These are phyloP conservation scores for Oryzaephilus surinamensis DNA, from an alignment of 1,140 invertebrate genomes.

Conservation along the genomic window DNA sequence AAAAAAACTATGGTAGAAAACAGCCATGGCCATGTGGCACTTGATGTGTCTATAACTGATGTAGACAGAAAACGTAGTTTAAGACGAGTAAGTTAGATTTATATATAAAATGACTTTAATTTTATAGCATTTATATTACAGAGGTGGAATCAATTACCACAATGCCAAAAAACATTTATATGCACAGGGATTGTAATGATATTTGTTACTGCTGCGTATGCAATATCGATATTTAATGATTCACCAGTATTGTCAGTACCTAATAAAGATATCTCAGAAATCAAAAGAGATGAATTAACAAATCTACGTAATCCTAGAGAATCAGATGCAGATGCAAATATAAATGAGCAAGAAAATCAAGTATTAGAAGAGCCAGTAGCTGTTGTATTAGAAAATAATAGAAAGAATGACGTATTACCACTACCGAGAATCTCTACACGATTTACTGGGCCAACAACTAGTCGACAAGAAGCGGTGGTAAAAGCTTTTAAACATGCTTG, in stretches of 20 bases:
- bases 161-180: slow-evolving; percentile 65
- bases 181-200: too few relatives aligned
- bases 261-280: too few relatives aligned
- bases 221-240: too few relatives aligned
- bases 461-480: slow-evolving; percentile 69
- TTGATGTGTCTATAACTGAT: slow-evolving; percentile 10
- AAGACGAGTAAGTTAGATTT: slow-evolving; percentile 20
- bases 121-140: slow-evolving; percentile 35
- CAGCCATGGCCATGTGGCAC: slow-evolving; percentile 14
- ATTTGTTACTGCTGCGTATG: too few relatives aligned
- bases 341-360: slow-evolving; percentile 18
- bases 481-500: slow-evolving; percentile 85
- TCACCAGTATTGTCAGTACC: too few relatives aligned
- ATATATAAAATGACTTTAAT: slow-evolving; percentile 4
- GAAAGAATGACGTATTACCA: slow-evolving; percentile 19
- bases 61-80: slow-evolving; percentile 15
- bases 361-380: slow-evolving; percentile 28
- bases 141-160: slow-evolving; percentile 77
- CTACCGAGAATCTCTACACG: slow-evolving; percentile 20
- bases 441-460: slow-evolving; percentile 60
- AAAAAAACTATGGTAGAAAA: too few relatives aligned
- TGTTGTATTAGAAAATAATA: slow-evolving; percentile 19
- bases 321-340: slow-evolving; percentile 16
- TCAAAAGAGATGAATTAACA: too few relatives aligned
- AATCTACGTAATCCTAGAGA: too few relatives aligned